Base-by-base conservation (phyloP, 2,888 invertebrate genomes). In the Apantesis nais region DNA sequence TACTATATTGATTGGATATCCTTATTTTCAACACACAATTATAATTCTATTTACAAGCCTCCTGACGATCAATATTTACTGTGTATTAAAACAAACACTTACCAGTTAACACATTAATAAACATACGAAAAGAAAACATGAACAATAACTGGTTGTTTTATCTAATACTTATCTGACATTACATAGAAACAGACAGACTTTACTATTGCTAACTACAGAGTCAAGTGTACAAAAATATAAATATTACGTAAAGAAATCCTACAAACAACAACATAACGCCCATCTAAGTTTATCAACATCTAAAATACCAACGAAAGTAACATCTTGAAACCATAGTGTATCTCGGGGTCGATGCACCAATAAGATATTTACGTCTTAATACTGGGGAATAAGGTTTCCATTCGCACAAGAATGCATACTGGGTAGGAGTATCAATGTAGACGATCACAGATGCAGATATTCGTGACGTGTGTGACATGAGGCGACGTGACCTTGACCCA, bases 381-480 rank as follows among this genome's bases (percentile, higher is more conserved):
- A 75, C 89, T 66, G 78, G 70, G 86, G 80, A 74, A 84, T 89
- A 93, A 85, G 86, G 91, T 88, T 82, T 74, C 86, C 78, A 90
- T 83, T 93, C 83, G 83, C 77, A 78, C 70, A 62, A 68, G 72
- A 81, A 75, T 89, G 87, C 85, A 87, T 72, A 75, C 81, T 66
- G 79, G 68, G 74, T 77, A 68, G 76, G 77, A 82, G 79, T 92
- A 93, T 93, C 92, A 90, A 89, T 88, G 92, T 92, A 89, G 93
- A 92, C 90, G 91, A 93, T 93, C 93, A 87, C 91, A 92, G 92
- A 92, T 93, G 92, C 92, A 93, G 93, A 93, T 92, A 90, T 89
- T 83, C 85, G 80, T 90, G 90, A 89, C 85, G 89, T 90, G 88
- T 90, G 88, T 90, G 92, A 89, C 92, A 85, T 89, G 87, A 87